Evolutionary conservation across 2,113 vertebrate genomes (phyloP), one percentile per base, ranked within the genome.

Genomic region (Lagopus leucura): DNA sequence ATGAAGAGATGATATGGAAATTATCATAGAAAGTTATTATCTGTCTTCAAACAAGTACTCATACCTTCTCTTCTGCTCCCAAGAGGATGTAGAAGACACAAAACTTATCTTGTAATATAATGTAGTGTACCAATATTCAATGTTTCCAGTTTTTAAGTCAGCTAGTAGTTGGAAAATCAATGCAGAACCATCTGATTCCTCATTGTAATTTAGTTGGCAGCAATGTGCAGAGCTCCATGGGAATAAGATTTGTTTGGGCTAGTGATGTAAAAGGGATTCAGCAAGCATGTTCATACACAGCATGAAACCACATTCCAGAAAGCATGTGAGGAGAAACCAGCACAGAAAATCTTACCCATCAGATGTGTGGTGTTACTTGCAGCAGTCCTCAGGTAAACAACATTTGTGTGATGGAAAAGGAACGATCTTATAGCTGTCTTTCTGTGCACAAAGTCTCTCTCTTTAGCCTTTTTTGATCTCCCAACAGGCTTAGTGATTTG

Each of bases 211-310:
- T 61, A 67, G 65, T 19, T 78, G 66, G 81, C 63, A 92, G 34
- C 34, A 64, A 54, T 25, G 18, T 76, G 58, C 83, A 82, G 73
- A 81, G 36, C 52, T 90, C 43, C 54, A 28, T 21, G 50, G 74
- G 48, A 86, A 13, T 30, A 84, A n/a, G 58, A 76, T 79, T 89
- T 92, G 54, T 85, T 73, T 89, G 84, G 74, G 48, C 40, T 94
- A 48, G 40, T 63, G 71, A 73, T 43, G 73, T 2, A 3, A 76
- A 66, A 72, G 19, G 24, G 73, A 86, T 72, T 92, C 81, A 70
- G 40, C 40, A 80, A 64, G 73, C 7, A 8, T 48, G 36, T 65
- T 78, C 89, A 54, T 34, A 30, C 28, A 57, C 63, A 76, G 36
- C 66, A 63, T 36, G 58, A 88, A 63, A 63, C 55, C 24, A 48